Evolutionary conservation across 2,888 invertebrate genomes (phyloP), one percentile per base, ranked within the genome.

Genomic region (Ischnura elegans): DNA sequence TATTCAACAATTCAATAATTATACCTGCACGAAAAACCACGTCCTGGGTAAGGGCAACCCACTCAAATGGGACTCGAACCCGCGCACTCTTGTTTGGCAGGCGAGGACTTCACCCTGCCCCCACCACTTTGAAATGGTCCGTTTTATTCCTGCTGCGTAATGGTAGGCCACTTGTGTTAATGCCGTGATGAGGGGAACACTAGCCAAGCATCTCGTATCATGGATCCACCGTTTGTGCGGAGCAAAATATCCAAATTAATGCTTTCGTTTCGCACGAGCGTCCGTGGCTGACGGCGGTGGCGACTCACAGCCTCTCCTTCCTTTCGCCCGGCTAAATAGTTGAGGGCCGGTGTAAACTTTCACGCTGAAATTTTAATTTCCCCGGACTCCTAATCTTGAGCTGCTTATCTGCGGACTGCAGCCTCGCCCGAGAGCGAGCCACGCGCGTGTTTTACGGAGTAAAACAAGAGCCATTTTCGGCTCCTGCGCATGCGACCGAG

Each of bases 331-430:
- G 61, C n/a, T 5, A 61, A n/a, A 61, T 61, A 61, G 61, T 61
- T 76, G 76, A 29, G 25, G 36, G 16, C 29, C 76, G 36, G 76
- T 76, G n/a, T n/a, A 61, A 61, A 61, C 25, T 25, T 8, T 36
- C 13, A 10, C 36, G 36, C 76, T 76, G 76, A 76, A 76, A 36
- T 76, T 76, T 76, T 76, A 76, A 76, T 76, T 76, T 76, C 76
- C 76, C 76, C 29, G 61, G 61, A 10, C n/a, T 36, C 29, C 36
- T 29, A 76, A 76, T 76, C 76, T n/a, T 76, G 76, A 76, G 76
- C n/a, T 13, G 36, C 36, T 36, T 76, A 76, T 61, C 61, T 29
- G 25, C n/a, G 76, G 76, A 10, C 76, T 36, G 29, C 66, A 29
- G 61, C 66, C 66, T 66, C 66, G 6, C 29, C 66, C 66, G 36